phyloP scores from a whole-genome alignment of 2,888 invertebrate genomes.

The Drosophila lutescens region DNA sequence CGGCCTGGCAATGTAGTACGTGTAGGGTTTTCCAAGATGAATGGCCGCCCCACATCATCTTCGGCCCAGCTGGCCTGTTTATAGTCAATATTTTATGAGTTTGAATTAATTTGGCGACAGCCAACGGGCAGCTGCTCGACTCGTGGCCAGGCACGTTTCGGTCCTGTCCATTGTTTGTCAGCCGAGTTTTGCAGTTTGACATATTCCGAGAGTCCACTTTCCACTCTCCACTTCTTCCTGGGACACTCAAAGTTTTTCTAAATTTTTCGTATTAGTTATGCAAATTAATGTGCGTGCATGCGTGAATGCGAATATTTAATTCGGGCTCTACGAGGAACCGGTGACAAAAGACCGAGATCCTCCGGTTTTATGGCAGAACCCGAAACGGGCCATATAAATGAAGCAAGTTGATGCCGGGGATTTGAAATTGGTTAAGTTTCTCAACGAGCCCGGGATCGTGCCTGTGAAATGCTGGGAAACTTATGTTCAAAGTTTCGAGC shows the following conservation, averaged over 20 bases:
- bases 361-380: conserved; percentile 21
- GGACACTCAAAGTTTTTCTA: conserved; percentile 47
- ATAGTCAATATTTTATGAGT: conserved; percentile 77
- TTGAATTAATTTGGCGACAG: conserved; percentile 76
- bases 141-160: conserved; percentile 42
- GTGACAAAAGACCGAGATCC: conserved; percentile 27
- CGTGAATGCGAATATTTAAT: conserved; percentile 70
- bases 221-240: conserved; percentile 1
- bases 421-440: conserved; percentile 31
- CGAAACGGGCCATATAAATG: conserved; percentile 17
- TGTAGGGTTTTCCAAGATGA: conserved; percentile 35
- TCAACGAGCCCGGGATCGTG: conserved; percentile 3
- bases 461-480: conserved; percentile 1
- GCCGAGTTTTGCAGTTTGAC: conserved; percentile 68
- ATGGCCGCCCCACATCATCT: conserved; percentile 23
- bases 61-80: conserved; percentile 44
- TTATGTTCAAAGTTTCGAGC: conserved; percentile 11
- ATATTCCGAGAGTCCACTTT: conserved; percentile 56
- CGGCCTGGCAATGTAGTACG: conserved; percentile 35
- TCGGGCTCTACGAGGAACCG: conserved; percentile 28
- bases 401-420: conserved; percentile 11
- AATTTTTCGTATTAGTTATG: conserved; percentile 69
- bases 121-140: conserved; percentile 61
- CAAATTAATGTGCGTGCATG: conserved; percentile 78
- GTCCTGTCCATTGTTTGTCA: conserved; percentile 55